phyloP scores from a whole-genome alignment of 2,888 invertebrate species.

The Polia nebulosa region DNA sequence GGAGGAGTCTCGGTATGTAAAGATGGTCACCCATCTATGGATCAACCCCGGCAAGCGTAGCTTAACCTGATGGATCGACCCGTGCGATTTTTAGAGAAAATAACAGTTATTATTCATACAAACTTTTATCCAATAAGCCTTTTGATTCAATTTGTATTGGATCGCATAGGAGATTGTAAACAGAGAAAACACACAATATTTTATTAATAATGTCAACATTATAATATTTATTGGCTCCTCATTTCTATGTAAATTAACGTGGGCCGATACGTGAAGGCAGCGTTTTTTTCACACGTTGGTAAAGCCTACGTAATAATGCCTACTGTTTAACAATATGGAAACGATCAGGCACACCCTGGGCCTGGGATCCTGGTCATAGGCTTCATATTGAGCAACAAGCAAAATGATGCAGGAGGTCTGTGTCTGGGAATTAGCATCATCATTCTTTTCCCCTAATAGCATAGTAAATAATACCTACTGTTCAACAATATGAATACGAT shows the following conservation, averaged over 20 bases:
- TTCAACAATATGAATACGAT: background rate
- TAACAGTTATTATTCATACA: slow-evolving; percentile 11
- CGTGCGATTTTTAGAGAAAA: background rate
- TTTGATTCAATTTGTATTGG: slow-evolving; percentile 3
- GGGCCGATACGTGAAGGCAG: background rate
- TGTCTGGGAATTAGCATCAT: too few relatives aligned
- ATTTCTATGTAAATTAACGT: slow-evolving; percentile 57
- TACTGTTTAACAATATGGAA: too few relatives aligned
- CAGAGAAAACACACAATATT: slow-evolving; percentile 33
- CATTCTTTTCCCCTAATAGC: too few relatives aligned
- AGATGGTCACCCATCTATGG: too few relatives aligned
- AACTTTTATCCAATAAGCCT: background rate
- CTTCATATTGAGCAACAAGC: too few relatives aligned
- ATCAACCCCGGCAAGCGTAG: too few relatives aligned
- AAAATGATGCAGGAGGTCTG: too few relatives aligned
- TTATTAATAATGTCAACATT: slow-evolving; percentile 46
- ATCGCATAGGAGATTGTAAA: slow-evolving; percentile 32
- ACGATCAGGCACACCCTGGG: too few relatives aligned
- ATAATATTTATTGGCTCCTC: slow-evolving; percentile 55
- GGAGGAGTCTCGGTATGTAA: too few relatives aligned
- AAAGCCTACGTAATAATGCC: slow-evolving; percentile 4
- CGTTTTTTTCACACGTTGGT: slow-evolving; percentile 19
- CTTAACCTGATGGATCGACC: too few relatives aligned
- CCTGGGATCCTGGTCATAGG: too few relatives aligned
- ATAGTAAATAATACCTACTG: too few relatives aligned